phyloP scores from a whole-genome alignment of 2,113 vertebrate species.

The Ptyas mucosa region DNA sequence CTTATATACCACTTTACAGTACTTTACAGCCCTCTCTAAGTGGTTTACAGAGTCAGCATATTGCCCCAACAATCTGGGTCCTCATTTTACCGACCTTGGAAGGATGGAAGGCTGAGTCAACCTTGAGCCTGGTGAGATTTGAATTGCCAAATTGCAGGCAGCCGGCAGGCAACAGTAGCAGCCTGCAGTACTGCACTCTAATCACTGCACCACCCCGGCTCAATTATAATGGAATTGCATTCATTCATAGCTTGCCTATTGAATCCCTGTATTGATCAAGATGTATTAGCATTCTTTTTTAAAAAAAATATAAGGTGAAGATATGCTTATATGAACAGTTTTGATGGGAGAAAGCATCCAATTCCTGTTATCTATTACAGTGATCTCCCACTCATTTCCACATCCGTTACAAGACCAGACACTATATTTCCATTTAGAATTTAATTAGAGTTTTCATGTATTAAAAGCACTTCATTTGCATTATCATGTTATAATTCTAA shows the following conservation, averaged over 20 bases:
- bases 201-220: too few relatives aligned
- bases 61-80: too few relatives aligned
- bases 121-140: too few relatives aligned
- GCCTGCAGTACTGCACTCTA: too few relatives aligned
- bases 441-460: background rate
- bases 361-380: background rate
- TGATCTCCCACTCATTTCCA: background rate
- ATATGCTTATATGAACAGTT: background rate
- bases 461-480: background rate
- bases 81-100: too few relatives aligned
- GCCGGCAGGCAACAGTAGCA: too few relatives aligned
- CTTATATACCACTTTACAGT: too few relatives aligned
- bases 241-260: background rate
- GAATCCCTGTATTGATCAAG: background rate
- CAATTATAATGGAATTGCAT: background rate
- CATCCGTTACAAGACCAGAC: background rate
- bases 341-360: background rate
- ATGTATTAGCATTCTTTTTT: background rate
- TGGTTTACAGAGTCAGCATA: too few relatives aligned
- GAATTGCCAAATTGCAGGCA: too few relatives aligned
- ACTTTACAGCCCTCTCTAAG: too few relatives aligned
- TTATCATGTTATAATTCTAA: background rate
- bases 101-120: too few relatives aligned
- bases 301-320: background rate
- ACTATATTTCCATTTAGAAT: background rate